phyloP scores from a whole-genome alignment of 2,888 invertebrate species.

The Cyaniris semiargus region DNA sequence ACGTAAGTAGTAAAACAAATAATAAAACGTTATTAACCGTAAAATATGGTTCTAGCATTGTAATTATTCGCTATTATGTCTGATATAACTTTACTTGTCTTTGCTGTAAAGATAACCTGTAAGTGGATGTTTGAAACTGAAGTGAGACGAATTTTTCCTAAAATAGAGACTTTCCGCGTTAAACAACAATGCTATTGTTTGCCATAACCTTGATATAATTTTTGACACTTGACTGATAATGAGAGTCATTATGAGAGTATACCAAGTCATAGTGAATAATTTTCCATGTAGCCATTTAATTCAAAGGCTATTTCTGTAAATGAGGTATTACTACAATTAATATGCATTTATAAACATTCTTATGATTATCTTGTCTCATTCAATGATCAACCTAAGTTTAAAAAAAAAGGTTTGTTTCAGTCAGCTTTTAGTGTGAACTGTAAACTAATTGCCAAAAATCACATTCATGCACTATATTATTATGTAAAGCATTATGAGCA shows the following conservation, averaged over 20 bases:
- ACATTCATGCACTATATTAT: too few species aligned
- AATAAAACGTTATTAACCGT: conserved; percentile 7
- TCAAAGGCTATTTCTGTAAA: not conserved
- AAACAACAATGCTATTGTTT: conserved; percentile 9
- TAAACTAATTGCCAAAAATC: too few species aligned
- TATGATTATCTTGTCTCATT: not conserved
- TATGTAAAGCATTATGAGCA: too few species aligned
- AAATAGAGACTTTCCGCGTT: not conserved
- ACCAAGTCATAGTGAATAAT: not conserved
- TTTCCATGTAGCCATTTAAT: not conserved
- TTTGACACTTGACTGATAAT: conserved; percentile 27
- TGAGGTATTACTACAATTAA: not conserved
- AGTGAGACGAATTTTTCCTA: not conserved
- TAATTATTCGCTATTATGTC: not conserved
- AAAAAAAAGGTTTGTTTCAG: not conserved
- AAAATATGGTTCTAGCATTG: conserved; percentile 18
- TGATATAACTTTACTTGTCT: not conserved
- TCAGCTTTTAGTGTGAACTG: too few species aligned
- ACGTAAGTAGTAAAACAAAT: conserved; percentile 22
- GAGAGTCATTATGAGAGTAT: conserved; percentile 19
- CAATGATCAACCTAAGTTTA: not conserved
- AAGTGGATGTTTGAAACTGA: not conserved
- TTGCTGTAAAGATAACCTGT: not conserved
- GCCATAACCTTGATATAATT: conserved; percentile 12
- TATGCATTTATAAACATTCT: not conserved